Evolutionary conservation across 2,888 invertebrate genomes (phyloP).

Genomic region (Ophion ventricosus): DNA sequence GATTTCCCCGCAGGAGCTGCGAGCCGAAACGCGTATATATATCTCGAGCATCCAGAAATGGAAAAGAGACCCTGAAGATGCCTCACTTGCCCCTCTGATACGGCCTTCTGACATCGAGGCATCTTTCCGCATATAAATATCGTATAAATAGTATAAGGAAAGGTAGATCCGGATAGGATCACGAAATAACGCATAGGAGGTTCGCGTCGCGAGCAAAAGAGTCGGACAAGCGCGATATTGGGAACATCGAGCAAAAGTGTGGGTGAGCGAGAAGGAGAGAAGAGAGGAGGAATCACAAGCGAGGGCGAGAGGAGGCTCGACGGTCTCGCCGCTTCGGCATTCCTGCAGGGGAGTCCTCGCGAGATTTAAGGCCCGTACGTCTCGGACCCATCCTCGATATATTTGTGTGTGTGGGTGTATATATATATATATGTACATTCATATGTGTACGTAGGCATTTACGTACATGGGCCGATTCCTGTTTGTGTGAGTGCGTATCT

Average conservation of each 20-base stretch:
- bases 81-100: too few species aligned
- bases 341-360: constrained; percentile 67
- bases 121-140: too few species aligned
- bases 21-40: constrained; percentile 30
- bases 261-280: constrained; percentile 43
- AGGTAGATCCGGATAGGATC: neutral
- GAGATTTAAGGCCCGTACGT: constrained; percentile 73
- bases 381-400: constrained; percentile 25
- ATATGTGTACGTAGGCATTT: constrained; percentile 28
- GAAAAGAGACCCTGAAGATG: too few species aligned
- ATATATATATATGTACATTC: constrained; percentile 4
- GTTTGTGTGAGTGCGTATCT: neutral
- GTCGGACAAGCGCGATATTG: constrained; percentile 13
- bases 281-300: constrained; percentile 49
- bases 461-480: neutral
- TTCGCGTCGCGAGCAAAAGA: constrained; percentile 12
- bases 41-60: constrained; percentile 66
- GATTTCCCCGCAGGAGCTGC: constrained; percentile 52
- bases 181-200: constrained; percentile 18
- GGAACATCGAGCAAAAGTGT: constrained; percentile 51
- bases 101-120: too few species aligned
- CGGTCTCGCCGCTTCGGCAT: constrained; percentile 69
- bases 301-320: constrained; percentile 63
- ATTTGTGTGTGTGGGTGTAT: constrained; percentile 10
- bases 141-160: too few species aligned